Percentiles rank a stretch among this genome's conserved stretches.
Evolutionary conservation across 1,140 invertebrate species (phyloP).

Genomic region (Dendrolimus punctatus): DNA sequence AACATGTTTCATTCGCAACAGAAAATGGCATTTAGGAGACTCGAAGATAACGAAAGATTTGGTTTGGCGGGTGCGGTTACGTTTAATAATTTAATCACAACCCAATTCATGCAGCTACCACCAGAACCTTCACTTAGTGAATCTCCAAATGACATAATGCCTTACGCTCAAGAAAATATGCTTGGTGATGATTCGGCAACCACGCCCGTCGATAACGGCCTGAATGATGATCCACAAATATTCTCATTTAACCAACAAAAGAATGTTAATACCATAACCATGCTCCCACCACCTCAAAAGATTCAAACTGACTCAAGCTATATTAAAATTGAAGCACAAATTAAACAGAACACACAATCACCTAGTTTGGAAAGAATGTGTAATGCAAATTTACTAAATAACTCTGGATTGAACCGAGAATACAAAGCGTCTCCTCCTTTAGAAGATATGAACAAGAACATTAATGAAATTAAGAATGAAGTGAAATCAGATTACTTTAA

Average conservation of each 20-base stretch:
- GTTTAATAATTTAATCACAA: slow-evolving; percentile 60
- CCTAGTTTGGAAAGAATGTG: slow-evolving; percentile 62
- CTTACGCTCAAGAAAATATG: slow-evolving; percentile 46
- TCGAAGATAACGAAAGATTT: slow-evolving; percentile 58
- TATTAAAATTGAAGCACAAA: slow-evolving; percentile 58
- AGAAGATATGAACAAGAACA: slow-evolving; percentile 61
- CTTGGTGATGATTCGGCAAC: slow-evolving; percentile 29
- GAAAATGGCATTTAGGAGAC: slow-evolving; percentile 56
- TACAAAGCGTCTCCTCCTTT: slow-evolving; percentile 61
- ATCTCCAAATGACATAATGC: slow-evolving; percentile 44
- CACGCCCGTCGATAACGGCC: slow-evolving; percentile 41
- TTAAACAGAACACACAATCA: slow-evolving; percentile 63
- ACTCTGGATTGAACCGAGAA: slow-evolving; percentile 40
- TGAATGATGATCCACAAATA: slow-evolving; percentile 47
- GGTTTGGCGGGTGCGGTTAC: slow-evolving; percentile 50
- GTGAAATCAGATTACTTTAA: slow-evolving; percentile 58
- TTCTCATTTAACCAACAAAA: slow-evolving; percentile 58
- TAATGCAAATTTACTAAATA: slow-evolving; percentile 49
- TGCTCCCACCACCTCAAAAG: slow-evolving; percentile 44
- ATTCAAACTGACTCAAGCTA: slow-evolving; percentile 57
- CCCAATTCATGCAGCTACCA: slow-evolving; percentile 59
- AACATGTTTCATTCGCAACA: slow-evolving; percentile 66
- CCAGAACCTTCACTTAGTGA: slow-evolving; percentile 47
- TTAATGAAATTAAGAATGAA: slow-evolving; percentile 64
- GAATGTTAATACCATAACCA: slow-evolving; percentile 45